phyloP scores from a whole-genome alignment of 2,113 vertebrate genomes.

The Phocoena phocoena region DNA sequence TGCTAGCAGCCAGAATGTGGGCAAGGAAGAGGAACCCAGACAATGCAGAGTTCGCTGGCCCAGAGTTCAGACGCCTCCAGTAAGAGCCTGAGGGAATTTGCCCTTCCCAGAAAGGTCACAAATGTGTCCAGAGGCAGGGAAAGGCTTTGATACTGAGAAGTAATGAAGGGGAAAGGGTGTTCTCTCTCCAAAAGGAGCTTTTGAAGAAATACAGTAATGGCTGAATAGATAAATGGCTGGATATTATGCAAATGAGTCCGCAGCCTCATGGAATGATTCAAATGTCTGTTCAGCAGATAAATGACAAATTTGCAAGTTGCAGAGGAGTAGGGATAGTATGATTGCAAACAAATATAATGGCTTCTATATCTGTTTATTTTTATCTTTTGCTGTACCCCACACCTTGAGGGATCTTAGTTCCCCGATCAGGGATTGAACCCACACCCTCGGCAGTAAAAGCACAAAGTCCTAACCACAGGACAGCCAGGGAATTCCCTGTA shows the following conservation, averaged over 20 bases:
- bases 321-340: not conserved
- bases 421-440: no score
- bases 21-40: not conserved
- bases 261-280: not conserved
- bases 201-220: not conserved
- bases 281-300: not conserved
- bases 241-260: not conserved
- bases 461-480: no score
- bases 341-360: not conserved
- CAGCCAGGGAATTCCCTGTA: no score
- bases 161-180: not conserved
- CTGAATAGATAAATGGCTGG: not conserved
- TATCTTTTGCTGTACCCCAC: no score
- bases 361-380: no score
- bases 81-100: not conserved
- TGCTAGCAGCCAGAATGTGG: no score
- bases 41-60: accelerated
- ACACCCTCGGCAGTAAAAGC: no score
- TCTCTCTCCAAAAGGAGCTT: not conserved
- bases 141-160: not conserved
- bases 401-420: no score
- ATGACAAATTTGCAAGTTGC: not conserved
- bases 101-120: not conserved
- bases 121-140: not conserved
- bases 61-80: not conserved